phyloP scores from a whole-genome alignment of 2,113 vertebrate genomes.

The Cyphomyrus discorhynchus region DNA sequence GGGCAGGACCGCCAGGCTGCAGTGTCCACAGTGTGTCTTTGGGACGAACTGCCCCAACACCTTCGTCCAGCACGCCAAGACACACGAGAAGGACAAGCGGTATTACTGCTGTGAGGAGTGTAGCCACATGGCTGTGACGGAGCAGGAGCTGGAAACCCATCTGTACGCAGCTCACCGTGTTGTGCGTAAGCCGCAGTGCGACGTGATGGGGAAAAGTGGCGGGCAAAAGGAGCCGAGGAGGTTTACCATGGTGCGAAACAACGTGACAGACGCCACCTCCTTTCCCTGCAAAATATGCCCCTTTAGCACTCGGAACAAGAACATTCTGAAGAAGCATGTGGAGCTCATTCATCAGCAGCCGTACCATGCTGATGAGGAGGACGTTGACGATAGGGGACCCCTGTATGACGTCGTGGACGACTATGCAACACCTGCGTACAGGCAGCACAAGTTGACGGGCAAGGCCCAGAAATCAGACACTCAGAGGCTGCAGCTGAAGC shows the following conservation, averaged over 20 bases:
- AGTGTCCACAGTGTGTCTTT: conserved; percentile 70
- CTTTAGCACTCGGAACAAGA: conserved; percentile 65
- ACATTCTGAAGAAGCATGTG: conserved; percentile 67
- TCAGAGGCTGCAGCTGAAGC: conserved; percentile 28
- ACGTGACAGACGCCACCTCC: conserved; percentile 45
- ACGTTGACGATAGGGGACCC: conserved; percentile 29
- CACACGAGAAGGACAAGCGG: conserved; percentile 77
- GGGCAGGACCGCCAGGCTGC: conserved; percentile 64
- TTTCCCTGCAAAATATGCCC: conserved; percentile 70
- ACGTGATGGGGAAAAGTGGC: conserved; percentile 52
- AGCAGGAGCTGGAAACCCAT: conserved; percentile 74
- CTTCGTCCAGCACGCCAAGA: conserved; percentile 76
- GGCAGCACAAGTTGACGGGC: conserved; percentile 19
- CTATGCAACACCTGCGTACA: background rate
- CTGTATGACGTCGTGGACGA: conserved; percentile 14
- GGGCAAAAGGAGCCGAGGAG: conserved; percentile 62
- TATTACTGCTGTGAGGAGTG: conserved; percentile 80
- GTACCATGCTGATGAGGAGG: background rate
- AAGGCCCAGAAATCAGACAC: conserved; percentile 15
- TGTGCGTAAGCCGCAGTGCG: conserved; percentile 57
- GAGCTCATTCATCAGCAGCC: conserved; percentile 62
- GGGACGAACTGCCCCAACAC: conserved; percentile 79
- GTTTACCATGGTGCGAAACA: conserved; percentile 50
- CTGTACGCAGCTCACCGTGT: conserved; percentile 66
- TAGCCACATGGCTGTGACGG: conserved; percentile 73